Conservation (phyloP, 1,140 invertebrate genomes). For the Formica selysi region DNA sequence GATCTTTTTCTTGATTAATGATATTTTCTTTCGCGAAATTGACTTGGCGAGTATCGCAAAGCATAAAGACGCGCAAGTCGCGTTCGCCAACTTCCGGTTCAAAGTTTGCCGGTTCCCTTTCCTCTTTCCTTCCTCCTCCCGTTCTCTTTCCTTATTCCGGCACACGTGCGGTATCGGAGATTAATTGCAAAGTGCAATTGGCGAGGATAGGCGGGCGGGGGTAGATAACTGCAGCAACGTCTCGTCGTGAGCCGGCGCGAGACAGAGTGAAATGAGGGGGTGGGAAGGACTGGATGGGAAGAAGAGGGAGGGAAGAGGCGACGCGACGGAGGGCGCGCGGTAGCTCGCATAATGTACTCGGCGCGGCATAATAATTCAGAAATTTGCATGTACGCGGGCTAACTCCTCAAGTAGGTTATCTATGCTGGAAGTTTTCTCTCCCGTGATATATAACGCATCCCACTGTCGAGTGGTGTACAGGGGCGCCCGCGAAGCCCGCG, state of each 20-base stretch:
- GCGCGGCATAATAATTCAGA: slow-evolving; percentile 86
- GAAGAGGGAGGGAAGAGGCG: slow-evolving; percentile 53
- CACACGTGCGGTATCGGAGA: slow-evolving; percentile 66
- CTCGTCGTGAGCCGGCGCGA: slow-evolving; percentile 68
- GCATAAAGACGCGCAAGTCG: slow-evolving; percentile 1
- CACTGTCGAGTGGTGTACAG: slow-evolving; percentile 68
- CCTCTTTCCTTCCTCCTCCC: no score
- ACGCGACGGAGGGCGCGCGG: slow-evolving; percentile 41
- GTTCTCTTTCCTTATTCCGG: neutral
- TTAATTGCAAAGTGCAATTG: slow-evolving; percentile 76
- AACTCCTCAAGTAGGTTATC: slow-evolving; percentile 87
- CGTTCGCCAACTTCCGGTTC: slow-evolving; percentile 44
- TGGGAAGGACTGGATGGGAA: no score
- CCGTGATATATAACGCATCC: slow-evolving; percentile 84
- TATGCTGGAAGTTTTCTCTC: slow-evolving; percentile 85
- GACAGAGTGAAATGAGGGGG: neutral
- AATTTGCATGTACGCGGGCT: slow-evolving; percentile 87
- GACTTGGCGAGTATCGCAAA: neutral
- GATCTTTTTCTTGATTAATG: neutral
- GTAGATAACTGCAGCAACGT: slow-evolving; percentile 73
- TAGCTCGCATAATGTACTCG: slow-evolving; percentile 80
- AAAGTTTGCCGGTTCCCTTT: slow-evolving; percentile 11
- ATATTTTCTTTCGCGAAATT: slow-evolving; percentile 19
- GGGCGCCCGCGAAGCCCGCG: slow-evolving; percentile 50
- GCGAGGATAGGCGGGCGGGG: slow-evolving; percentile 43